These are phyloP conservation scores for Pheucticus melanocephalus DNA, from an alignment of 2,113 vertebrate genomes.

Conservation along the genomic window DNA sequence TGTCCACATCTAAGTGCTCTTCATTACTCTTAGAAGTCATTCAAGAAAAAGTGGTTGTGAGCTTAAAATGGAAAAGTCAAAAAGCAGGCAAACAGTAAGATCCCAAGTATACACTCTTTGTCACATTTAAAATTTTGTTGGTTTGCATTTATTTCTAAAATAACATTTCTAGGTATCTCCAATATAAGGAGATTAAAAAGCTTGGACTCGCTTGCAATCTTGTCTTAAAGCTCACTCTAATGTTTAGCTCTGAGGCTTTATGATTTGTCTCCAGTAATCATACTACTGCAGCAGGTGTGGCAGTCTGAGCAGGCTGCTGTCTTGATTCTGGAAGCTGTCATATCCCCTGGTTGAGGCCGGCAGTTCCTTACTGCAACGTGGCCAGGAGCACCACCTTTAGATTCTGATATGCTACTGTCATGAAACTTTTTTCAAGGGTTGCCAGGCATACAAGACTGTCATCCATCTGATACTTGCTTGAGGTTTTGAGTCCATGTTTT, in stretches of 20 bases:
- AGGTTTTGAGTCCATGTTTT: not conserved
- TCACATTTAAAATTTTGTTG: not conserved
- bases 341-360: accelerated
- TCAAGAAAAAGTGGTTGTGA: not conserved
- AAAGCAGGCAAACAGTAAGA: not conserved
- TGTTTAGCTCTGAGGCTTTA: not conserved
- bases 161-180: not conserved
- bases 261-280: not conserved
- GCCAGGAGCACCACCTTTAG: not conserved
- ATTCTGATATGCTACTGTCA: not conserved
- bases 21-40: not conserved
- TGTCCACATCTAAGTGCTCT: not conserved
- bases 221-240: not conserved
- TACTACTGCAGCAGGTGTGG: not conserved
- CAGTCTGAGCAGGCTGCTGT: not conserved
- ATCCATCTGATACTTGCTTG: not conserved
- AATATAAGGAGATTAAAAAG: not conserved
- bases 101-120: not conserved
- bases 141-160: not conserved
- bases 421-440: not conserved
- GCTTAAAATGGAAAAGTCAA: not conserved
- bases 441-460: not conserved
- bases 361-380: accelerated
- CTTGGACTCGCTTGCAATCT: not conserved
- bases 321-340: accelerated